Evolutionary conservation across 1,140 invertebrate species (phyloP), one percentile per base, ranked within the genome.

Genomic region (Nomia melanderi): DNA sequence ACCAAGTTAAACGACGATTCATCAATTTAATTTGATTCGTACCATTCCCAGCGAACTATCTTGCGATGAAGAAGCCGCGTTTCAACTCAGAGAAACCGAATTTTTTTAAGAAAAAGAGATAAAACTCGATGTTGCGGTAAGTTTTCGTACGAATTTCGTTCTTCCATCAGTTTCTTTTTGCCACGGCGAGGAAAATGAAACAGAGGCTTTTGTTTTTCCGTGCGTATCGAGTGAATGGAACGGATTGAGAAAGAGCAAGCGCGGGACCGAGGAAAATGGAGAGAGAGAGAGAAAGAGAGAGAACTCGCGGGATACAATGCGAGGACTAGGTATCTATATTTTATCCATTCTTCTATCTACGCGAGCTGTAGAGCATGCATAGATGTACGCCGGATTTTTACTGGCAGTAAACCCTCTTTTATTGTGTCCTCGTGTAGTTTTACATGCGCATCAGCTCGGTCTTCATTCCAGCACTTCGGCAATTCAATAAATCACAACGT

Each of bases 401-500:
- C 67, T 50, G 64, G 47, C 75, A 70, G 77, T 83, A 82, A 87
- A 87, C 66, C 75, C 79, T 76, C 77, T 84, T 84, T 87, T 85
- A 77, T 70, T 65, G 75, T 65, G 39, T 14, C 8, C 20, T 70
- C 29, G 36, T 50, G 47, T 41, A 79, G 62, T 73, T 85, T 79
- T 64, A 56, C 69, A 70, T 57, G 47, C 54, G 31, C 25, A 60
- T 36, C 54, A 59, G 29, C 44, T 31, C 47, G 36, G 14, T 41
- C 20, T 11, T 39, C 56, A 56, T 29, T 14, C n/a, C 41, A 47
- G 17, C 17, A 23, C 67, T 67, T 77, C 33, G 33, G 71, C 66
- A 54, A 72, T 74, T 75, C 75, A 70, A 73, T 83, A 64, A 76
- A 81, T 77, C 57, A 69, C 2, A 2, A 1, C n/a, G 20, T 6